Base-by-base conservation (phyloP, 1,140 invertebrate species). In the Drosophila lacertosa region DNA sequence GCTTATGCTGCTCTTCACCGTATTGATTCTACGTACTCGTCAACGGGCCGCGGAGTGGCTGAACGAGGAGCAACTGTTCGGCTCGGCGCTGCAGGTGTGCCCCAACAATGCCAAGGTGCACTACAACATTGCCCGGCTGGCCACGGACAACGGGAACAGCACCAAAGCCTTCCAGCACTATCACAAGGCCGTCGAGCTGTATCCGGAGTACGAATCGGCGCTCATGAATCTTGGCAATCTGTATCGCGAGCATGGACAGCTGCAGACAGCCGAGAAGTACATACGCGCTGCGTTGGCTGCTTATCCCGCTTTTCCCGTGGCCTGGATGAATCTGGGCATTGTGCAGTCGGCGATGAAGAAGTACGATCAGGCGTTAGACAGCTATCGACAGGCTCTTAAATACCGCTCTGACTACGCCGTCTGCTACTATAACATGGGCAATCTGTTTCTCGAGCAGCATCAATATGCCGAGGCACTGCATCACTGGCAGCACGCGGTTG, bases 301-400 rank as follows among this genome's bases (percentile, higher is more conserved):
- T 13, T 95, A 96, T 95, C 97, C 93, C 78, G 90, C 97, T 83
- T 99, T 99, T 94, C 95, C 98, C 4, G 96, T 97, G 11, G 98
- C 97, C 2, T 99, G 98, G 98, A 99, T 99, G 98, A 99, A 99
- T 92, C 92, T 99, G 16, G 98, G 98, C 10, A 99, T 99, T 77
- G 95, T 98, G 42, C 93, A 98, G 65, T 95, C 97, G 2, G 93
- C 94, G 11, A 92, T 95, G 39, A 95, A 95, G 65, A 94, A 95
- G 74, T 94, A 94, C 64, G 81, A 93, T 13, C 94, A 96, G 84
- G 95, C 97, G 2, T 94, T 98, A 88, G 81, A 90, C 11, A 96
- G 97, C 86, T 99, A 98, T 86, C 92, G 94, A 72, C 95, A 92
- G 40, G 97, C 97, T 3, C 91, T 99, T 0, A 92, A 89, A 29